Evolutionary conservation across 2,888 invertebrate genomes (phyloP).

Genomic region (Vanessa cardui): DNA sequence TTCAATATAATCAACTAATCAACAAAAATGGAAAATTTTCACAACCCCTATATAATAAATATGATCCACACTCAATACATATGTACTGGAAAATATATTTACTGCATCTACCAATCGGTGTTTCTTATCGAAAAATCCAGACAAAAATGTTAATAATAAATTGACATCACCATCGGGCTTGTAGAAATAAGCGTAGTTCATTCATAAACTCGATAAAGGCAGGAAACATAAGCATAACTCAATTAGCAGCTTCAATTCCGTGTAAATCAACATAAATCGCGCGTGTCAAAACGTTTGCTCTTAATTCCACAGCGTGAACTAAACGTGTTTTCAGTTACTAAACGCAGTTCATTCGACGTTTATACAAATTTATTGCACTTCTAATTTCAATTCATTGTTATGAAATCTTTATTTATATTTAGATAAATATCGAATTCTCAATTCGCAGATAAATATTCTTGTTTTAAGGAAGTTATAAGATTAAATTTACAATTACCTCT

Average conservation of each 20-base stretch:
- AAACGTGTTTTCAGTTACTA: conserved; percentile 38
- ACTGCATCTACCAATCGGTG: no score
- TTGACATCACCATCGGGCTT: background rate
- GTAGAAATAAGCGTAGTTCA: background rate
- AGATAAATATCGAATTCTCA: background rate
- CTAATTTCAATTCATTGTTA: conserved; percentile 7
- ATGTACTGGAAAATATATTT: no score
- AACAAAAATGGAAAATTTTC: no score
- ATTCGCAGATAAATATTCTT: background rate
- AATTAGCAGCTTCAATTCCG: conserved; percentile 34
- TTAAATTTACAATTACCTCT: background rate
- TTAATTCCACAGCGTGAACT: conserved; percentile 32
- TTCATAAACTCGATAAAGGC: conserved; percentile 20
- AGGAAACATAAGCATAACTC: conserved; percentile 23
- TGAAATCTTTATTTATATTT: background rate
- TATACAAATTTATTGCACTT: conserved; percentile 40
- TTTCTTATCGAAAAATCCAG: background rate
- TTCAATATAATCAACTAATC: no score
- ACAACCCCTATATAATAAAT: no score
- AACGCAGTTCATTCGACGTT: conserved; percentile 40
- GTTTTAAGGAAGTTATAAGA: background rate
- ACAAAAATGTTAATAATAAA: background rate
- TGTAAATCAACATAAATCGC: conserved; percentile 49
- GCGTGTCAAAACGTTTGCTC: conserved; percentile 48
- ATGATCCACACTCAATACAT: no score